These are phyloP conservation scores for Rhagologus leucostigma DNA, from an alignment of 2,113 vertebrate genomes.

Conservation along the genomic window DNA sequence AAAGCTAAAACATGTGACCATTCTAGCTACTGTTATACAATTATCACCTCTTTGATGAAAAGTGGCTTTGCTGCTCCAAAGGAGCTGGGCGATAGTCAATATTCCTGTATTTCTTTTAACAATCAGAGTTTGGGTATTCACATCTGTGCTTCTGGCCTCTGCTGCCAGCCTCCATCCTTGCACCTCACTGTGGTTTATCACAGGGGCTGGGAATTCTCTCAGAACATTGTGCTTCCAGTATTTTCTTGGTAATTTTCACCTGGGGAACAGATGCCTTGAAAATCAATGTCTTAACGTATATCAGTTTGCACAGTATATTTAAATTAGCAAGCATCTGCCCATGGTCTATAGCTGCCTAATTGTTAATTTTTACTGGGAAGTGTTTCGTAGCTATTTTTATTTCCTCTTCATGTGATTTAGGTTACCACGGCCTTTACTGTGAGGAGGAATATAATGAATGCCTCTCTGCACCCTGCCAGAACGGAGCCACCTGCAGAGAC, in stretches of 20 bases:
- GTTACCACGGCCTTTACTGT: constrained; percentile 96
- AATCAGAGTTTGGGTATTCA: background rate
- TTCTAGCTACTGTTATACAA: background rate
- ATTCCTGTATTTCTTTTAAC: background rate
- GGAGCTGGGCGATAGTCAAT: fast-evolving
- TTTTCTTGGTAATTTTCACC: background rate
- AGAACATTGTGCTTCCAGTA: background rate
- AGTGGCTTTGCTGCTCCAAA: background rate
- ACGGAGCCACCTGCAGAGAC: constrained; percentile 90
- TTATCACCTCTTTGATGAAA: background rate
- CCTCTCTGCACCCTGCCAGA: constrained; percentile 92
- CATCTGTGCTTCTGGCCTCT: background rate
- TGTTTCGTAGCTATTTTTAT: background rate
- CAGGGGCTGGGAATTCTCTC: background rate
- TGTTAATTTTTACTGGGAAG: background rate
- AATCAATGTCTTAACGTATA: background rate
- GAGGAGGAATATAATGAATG: constrained; percentile 97
- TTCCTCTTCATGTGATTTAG: constrained; percentile 60
- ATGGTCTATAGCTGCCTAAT: background rate
- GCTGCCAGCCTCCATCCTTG: background rate
- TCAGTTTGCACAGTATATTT: background rate
- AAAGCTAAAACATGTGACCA: background rate
- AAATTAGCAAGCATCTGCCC: background rate
- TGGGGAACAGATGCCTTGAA: background rate
- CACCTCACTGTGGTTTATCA: background rate